phyloP scores from a whole-genome alignment of 2,797 vertebrate genomes.

The Hephaestus fuliginosus region DNA sequence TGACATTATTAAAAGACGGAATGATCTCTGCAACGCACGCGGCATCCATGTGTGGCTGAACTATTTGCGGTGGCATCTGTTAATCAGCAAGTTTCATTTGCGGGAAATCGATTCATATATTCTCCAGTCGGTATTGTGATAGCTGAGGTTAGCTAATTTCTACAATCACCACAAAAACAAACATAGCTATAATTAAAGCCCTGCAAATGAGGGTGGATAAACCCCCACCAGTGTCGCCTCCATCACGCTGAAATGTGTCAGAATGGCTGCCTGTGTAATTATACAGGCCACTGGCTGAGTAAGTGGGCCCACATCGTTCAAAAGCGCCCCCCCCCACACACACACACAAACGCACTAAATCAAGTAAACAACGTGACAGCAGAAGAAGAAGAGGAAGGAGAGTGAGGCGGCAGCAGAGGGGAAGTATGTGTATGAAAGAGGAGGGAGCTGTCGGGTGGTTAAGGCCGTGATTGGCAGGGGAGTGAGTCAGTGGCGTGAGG shows the following conservation, averaged over 20 bases:
- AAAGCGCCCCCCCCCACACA: conserved; percentile 18
- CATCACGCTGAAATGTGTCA: conserved; percentile 70
- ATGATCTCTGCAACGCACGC: neutral
- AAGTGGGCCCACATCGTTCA: conserved; percentile 28
- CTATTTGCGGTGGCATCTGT: neutral
- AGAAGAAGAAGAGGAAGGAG: conserved; percentile 8
- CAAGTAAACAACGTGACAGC: conserved; percentile 40
- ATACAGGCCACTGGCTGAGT: conserved; percentile 63
- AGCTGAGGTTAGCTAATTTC: conserved; percentile 56
- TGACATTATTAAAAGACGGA: neutral
- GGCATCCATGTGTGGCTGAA: neutral
- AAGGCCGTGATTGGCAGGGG: conserved; percentile 47
- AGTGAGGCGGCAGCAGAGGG: conserved; percentile 5
- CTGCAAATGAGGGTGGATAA: conserved; percentile 60
- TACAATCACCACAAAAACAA: conserved; percentile 62
- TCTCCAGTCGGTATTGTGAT: conserved; percentile 28
- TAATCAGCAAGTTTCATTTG: conserved; percentile 22
- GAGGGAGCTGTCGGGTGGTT: conserved; percentile 7
- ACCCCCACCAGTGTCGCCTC: conserved; percentile 44
- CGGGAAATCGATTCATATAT: conserved; percentile 28
- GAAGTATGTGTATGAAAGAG: conserved; percentile 29
- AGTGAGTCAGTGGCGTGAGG: conserved; percentile 57
- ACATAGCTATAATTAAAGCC: conserved; percentile 64
- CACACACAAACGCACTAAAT: conserved; percentile 44
- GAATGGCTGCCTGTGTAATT: conserved; percentile 67